Evolutionary conservation across 2,888 invertebrate species (phyloP).

Genomic region (Andrena minutula): DNA sequence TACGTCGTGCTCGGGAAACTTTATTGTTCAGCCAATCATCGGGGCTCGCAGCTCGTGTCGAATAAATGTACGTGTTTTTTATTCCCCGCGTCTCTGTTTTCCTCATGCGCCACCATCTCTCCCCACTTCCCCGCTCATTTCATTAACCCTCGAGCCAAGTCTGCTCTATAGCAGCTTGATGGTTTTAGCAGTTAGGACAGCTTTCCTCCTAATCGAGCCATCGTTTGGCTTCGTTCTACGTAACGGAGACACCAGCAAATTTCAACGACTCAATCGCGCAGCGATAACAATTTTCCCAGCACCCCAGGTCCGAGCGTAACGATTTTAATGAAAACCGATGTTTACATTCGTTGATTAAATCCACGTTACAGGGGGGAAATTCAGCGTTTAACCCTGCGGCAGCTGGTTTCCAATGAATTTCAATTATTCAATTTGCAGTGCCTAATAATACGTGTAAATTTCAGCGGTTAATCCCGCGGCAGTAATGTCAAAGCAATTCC

Average conservation of each 20-base stretch:
- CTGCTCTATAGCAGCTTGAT: too few species aligned
- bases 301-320: neutral
- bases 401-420: conserved; percentile 3
- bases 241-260: neutral
- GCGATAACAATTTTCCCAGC: neutral
- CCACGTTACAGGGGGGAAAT: neutral
- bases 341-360: conserved; percentile 7
- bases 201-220: too few species aligned
- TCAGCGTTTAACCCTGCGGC: conserved; percentile 1
- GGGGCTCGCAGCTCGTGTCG: too few species aligned
- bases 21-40: neutral
- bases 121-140: too few species aligned
- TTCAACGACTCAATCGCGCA: neutral
- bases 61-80: too few species aligned
- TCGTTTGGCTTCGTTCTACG: too few species aligned
- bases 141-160: too few species aligned
- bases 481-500: conserved; percentile 3
- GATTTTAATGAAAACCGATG: conserved; percentile 8
- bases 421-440: conserved; percentile 5
- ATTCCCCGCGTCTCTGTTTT: too few species aligned
- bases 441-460: conserved; percentile 1
- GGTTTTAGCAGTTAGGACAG: too few species aligned
- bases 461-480: conserved; percentile 5
- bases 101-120: too few species aligned
- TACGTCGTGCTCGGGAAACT: neutral